Evolutionary conservation across 2,113 vertebrate genomes (phyloP), one percentile per base, ranked within the genome.

Genomic region (Ramphastos sulfuratus): DNA sequence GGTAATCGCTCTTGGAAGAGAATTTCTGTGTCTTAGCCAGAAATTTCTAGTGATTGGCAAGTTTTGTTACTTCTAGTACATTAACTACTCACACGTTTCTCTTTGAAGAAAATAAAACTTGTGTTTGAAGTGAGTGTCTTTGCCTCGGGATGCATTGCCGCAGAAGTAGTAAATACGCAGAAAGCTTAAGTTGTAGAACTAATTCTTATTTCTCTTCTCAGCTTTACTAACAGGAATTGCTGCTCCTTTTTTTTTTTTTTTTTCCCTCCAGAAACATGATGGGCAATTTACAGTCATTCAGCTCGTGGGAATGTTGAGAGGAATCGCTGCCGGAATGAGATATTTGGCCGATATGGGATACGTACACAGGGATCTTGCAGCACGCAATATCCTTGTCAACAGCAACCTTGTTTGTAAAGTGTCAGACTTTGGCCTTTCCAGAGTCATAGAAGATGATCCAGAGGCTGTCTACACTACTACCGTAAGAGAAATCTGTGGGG

Each of bases 321-420:
- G 99, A 95, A 99, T 99, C 66, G 99, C 99, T 21, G 99, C 99
- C 4, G 99, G 99, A 90, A 99, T 99, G 99, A 98, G 98, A 96
- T 99, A 99, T 96, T 98, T 99, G 84, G 98, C 99, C 0, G 99
- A 99, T 87, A 99, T 99, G 99, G 99, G 99, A 97, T 99, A 99
- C 19, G 99, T 99, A 95, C 99, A 99, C 97, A 98, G 99, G 89
- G 99, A 99, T 96, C 98, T 99, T 90, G 99, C 99, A 15, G 99
- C 99, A 12, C 98, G 99, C 42, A 99, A 99, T 97, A 98, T 99
- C 97, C 99, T 99, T 81, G 99, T 99, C 98, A 99, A 99, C 98
- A 99, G 99, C 98, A 99, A 99, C 97, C 99, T 99, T 82, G 99
- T 99, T 93, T 99, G 99, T 97, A 99, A 99, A 98, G 99, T 99